Evolutionary conservation across 64 coral and sea anemone genomes (phyloP), one percentile per base, ranked within the genome.

Genomic region (Platygyra sinensis): DNA sequence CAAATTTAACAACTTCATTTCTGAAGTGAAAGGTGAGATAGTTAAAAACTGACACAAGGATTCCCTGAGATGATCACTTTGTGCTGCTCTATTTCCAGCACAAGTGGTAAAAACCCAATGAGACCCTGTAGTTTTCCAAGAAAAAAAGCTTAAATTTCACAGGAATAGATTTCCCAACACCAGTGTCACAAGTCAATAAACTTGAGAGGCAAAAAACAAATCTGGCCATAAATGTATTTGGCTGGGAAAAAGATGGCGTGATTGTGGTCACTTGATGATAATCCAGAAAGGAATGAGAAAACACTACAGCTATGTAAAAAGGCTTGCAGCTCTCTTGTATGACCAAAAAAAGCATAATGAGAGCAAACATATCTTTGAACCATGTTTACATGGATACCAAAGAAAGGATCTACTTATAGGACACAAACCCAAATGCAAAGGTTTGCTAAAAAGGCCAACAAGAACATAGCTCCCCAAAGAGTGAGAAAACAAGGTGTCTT

Each of bases 391-490:
- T 19, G 12, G 20, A 0, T 81, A 33, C 16, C 28, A 65, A 36
- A 80, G 38, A 65, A 16, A 25, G 11, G 13, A 82, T 8, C 10
- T 90, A 49, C 1, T 90, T 14, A 78, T 60, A 19, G 22, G 39
- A 0, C 89, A 83, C 62, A 72, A 83, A 71, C 24, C 0, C 0
- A 18, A 84, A 30, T 83, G 79, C 54, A 30, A 39, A 0, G 79
- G 89, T 2, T 39, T 91, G 2, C 55, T 54, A 0, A 19, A 50
- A 0, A 85, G 78, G 0, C 78, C 89, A 0, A 57, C 82, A 24
- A 72, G 77, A 10, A 78, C 82, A 18, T 78, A 90, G 0, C 81
- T 90, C 62, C 78, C 78, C 0, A 11, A 72, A 42, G 78, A 90
- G 50, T 78, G 78, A 0, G 72, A 90, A 15, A 82, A 74, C 20